These are phyloP conservation scores for Nestor notabilis DNA, from an alignment of 2,113 vertebrate species.

Conservation along the genomic window DNA sequence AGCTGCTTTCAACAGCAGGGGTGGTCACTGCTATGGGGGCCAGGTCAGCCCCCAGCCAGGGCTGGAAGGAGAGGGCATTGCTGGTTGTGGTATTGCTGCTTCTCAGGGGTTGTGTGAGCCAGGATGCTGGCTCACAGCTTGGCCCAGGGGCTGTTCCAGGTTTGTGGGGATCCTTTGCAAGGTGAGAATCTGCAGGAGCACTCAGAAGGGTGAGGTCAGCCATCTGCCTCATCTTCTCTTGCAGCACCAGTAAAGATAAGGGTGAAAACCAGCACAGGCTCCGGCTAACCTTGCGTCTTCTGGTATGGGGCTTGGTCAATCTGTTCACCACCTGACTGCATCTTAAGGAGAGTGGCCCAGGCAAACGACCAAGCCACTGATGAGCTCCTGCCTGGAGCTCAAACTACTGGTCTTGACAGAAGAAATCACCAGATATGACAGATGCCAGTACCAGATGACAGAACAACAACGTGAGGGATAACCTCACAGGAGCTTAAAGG, in stretches of 20 bases:
- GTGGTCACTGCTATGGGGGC: not conserved
- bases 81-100: not conserved
- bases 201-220: not conserved
- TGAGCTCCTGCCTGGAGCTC: not conserved
- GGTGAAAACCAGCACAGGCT: not conserved
- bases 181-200: not conserved
- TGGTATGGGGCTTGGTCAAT: not conserved
- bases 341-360: not conserved
- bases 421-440: not conserved
- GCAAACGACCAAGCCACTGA: not conserved
- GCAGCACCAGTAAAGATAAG: not conserved
- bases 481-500: not conserved
- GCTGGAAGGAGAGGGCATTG: not conserved
- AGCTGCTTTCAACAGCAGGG: not conserved
- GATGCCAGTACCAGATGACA: not conserved
- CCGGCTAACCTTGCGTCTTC: fast-evolving
- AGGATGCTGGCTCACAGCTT: not conserved
- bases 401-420: not conserved
- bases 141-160: not conserved
- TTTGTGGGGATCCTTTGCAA: not conserved
- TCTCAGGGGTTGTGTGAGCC: fast-evolving
- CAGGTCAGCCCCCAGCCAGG: not conserved
- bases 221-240: not conserved
- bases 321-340: not conserved
- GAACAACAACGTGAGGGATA: fast-evolving